phyloP scores from a whole-genome alignment of 2,888 invertebrate species.

The Spatulosminthurus flaviceps region DNA sequence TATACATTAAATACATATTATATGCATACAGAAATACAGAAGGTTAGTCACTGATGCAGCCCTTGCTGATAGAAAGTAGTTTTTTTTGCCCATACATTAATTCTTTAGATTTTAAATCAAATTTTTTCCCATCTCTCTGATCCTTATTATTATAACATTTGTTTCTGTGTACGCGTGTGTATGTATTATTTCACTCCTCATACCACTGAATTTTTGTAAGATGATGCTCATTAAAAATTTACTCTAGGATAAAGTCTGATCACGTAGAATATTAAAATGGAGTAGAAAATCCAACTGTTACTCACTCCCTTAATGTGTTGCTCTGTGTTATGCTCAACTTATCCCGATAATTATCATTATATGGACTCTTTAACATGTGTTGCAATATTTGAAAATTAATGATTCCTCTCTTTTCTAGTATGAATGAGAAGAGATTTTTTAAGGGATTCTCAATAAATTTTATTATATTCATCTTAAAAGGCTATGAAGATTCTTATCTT shows the following conservation, averaged over 20 bases:
- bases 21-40: background rate
- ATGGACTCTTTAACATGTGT: background rate
- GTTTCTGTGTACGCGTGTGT: no score
- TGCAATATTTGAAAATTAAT: background rate
- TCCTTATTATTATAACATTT: background rate
- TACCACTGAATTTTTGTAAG: background rate
- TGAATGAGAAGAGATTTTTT: background rate
- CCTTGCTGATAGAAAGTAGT: slow-evolving; percentile 11
- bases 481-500: no score
- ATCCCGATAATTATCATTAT: background rate
- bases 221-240: background rate
- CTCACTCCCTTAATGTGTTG: no score
- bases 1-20: no score
- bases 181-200: background rate
- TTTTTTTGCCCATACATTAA: background rate
- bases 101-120: background rate
- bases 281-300: no score
- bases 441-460: background rate
- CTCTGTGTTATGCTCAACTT: no score
- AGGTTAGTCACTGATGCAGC: background rate
- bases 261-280: slow-evolving; percentile 15
- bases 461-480: no score
- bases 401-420: background rate
- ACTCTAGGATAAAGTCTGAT: background rate
- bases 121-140: background rate